Base-by-base conservation (phyloP, 1,140 invertebrate genomes). In the Formica selysi region DNA sequence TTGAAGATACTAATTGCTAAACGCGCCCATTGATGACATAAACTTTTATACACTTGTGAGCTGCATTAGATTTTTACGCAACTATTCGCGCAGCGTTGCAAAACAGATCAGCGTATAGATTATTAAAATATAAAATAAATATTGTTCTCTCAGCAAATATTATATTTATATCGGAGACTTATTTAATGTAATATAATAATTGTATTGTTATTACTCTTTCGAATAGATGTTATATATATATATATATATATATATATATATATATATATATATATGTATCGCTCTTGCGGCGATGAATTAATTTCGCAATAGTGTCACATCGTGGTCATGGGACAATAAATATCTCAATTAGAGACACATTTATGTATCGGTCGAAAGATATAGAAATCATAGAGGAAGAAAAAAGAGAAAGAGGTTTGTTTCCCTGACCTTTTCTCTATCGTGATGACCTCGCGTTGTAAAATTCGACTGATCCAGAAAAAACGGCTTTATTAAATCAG, bases 391-490 rank as follows among this genome's bases (percentile, higher is more conserved):
- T 32, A 44, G 11, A 19, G 10, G 36, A 48, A 38, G 32, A 26
- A 41, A 22, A 32, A 51, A 61, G 38, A 44, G 36, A 65, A 57
- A 48, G 11, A 38, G 38, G 13, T 74, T 64, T 36, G 29, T 85
- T 51, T 29, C 59, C 5, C 6, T 29, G 83, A 91, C 84, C 87
- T 90, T 88, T 85, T 51, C 67, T 84, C 84, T 86, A 62, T 76
- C 87, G 57, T 70, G 76, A 67, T 76, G 87, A 90, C 86, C 86
- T 61, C 38, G 62, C 65, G 48, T 51, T 51, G 59, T n/a, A 44
- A 65, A 86, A 90, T 76, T 76, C 54, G 16, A 41, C 74, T 65
- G 76, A 86, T 90, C 57, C 76, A 61, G 73, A 79, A 88, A 67
- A 62, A 61, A 57, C 32, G 26, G 29, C 48, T 76, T 86, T 88